These are phyloP conservation scores for Leucoraja erinaceus DNA, from an alignment of 2,113 vertebrate species.

Conservation along the genomic window DNA sequence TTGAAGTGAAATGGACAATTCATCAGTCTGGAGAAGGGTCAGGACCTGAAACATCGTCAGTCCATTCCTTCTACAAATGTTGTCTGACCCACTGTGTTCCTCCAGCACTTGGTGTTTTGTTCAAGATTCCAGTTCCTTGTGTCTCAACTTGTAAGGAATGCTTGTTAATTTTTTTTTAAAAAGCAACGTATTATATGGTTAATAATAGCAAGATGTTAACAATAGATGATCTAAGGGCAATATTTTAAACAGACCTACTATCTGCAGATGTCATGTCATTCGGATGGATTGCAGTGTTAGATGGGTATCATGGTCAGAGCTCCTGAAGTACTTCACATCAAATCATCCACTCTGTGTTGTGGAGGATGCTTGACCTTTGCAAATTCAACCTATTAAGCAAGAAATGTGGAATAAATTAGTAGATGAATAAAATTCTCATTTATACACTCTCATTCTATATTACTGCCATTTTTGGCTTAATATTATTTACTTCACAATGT, in stretches of 20 bases:
- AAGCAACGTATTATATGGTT: neutral
- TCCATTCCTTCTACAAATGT: no score
- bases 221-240: neutral
- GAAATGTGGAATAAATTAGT: neutral
- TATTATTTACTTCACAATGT: neutral
- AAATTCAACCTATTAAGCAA: conserved; percentile 9
- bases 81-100: no score
- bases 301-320: neutral
- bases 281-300: neutral
- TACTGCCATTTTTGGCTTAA: neutral
- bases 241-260: neutral
- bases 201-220: neutral
- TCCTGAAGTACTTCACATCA: neutral
- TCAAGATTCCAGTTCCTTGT: no score
- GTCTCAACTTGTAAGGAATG: no score
- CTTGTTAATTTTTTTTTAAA: neutral
- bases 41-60: no score
- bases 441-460: neutral
- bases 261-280: neutral
- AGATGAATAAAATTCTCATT: neutral
- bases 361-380: neutral
- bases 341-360: neutral
- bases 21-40: no score
- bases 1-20: no score
- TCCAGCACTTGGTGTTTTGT: no score